Evolutionary conservation across 2,888 invertebrate genomes (phyloP).

Genomic region (Pherbina coryleti): DNA sequence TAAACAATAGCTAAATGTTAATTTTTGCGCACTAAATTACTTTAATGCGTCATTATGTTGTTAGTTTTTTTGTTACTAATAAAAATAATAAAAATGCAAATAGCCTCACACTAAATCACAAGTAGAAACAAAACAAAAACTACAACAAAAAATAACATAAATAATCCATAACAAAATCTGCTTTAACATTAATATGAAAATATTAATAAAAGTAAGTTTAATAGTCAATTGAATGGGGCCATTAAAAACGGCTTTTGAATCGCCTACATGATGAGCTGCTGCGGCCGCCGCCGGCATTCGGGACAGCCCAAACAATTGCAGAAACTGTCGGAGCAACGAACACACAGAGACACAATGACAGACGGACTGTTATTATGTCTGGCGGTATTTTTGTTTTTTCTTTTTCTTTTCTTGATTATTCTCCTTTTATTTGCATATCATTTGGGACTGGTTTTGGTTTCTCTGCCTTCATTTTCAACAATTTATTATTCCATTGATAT

Average conservation of each 20-base stretch:
- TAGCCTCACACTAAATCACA: background rate
- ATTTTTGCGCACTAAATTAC: constrained; percentile 7
- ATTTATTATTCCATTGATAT: constrained; percentile 29
- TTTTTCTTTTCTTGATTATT: constrained; percentile 39
- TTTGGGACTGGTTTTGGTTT: background rate
- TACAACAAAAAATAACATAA: constrained; percentile 50
- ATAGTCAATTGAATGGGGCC: constrained; percentile 65
- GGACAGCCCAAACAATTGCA: constrained; percentile 30
- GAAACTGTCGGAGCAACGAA: background rate
- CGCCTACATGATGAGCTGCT: background rate
- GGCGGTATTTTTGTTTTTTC: background rate
- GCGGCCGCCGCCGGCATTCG: constrained; percentile 44
- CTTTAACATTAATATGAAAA: constrained; percentile 38
- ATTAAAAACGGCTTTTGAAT: constrained; percentile 54
- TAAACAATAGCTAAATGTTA: constrained; percentile 11
- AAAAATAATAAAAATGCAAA: background rate
- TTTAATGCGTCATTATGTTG: constrained; percentile 16
- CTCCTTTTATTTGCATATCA: constrained; percentile 38
- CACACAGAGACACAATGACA: background rate
- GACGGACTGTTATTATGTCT: background rate
- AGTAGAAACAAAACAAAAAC: background rate
- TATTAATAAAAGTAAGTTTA: constrained; percentile 64
- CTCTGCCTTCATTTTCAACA: constrained; percentile 43
- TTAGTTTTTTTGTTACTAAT: background rate
- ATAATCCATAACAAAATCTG: constrained; percentile 60